Base-by-base conservation (phyloP, 2,113 vertebrate genomes). In the Ceratotherium simum region DNA sequence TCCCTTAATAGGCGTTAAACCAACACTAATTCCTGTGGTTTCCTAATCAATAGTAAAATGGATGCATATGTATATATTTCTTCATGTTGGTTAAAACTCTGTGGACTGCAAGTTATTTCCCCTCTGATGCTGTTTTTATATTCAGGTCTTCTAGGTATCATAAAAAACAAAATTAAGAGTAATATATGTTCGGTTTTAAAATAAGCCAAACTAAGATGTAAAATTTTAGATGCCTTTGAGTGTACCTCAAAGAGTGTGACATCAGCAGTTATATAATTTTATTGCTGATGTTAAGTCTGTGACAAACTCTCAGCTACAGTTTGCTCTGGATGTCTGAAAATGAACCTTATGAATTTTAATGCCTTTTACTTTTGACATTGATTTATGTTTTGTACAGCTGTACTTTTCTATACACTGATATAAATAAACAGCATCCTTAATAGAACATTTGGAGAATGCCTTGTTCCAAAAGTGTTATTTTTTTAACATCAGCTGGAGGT, bases 281-380 rank as follows among this genome's bases (percentile, higher is more conserved):
- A 98, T 67, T 98, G 95, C 78, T 97, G 94, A 97, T 98, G 97
- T 94, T 98, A 98, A 95, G 93, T 96, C 96, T 95, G 88, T 98
- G 96, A 97, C 96, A 98, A 98, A 98, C 54, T 98, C 95, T 97
- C 86, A 98, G 87, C 33, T 95, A 95, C 82, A 96, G 83, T 97
- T 98, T 98, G 85, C 82, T 97, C 67, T 97, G 58, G 95, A 95
- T 97, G 88, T 86, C 46, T 96, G 95, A 98, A 98, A 98, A 98
- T 89, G 96, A 98, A 97, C 95, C 85, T 98, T 98, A 97, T 97
- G 81, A 98, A 98, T 98, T 98, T 98, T 98, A 98, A 70, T 94
- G 76, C 64, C 85, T 98, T 98, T 98, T 96, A 95, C 93, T 98
- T 97, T 98, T 97, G 97, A 98, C 96, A 98, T 80, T 98, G 98